A percentile compares a stretch with the other conserved stretches of the same genome.
Evolutionary conservation across 2,113 vertebrate genomes (phyloP).

Genomic region (Saguinus imperator): DNA sequence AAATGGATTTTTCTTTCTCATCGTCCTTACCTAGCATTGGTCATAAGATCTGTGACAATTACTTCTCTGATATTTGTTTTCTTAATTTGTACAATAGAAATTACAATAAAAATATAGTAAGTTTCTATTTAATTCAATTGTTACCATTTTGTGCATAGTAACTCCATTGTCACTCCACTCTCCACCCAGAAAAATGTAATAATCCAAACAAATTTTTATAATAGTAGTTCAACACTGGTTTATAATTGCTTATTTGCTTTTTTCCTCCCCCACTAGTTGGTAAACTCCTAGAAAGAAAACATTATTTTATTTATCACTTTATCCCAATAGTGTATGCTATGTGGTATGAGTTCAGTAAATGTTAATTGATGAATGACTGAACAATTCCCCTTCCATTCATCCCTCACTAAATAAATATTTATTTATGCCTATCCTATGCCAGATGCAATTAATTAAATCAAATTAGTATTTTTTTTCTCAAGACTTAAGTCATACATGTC

Average conservation of each 20-base stretch:
- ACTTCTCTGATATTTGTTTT: neutral
- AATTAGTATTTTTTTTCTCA: neutral
- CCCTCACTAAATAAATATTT: neutral
- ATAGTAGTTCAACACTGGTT: neutral
- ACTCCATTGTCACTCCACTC: neutral
- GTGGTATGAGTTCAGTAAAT: neutral
- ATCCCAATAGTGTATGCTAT: neutral
- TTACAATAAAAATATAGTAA: neutral
- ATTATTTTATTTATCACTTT: neutral
- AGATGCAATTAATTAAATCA: neutral
- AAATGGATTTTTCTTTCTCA: neutral
- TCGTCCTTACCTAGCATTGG: neutral
- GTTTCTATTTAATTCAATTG: neutral
- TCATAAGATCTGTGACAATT: neutral
- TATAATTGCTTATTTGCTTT: neutral
- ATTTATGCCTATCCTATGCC: neutral
- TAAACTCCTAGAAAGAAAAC: neutral
- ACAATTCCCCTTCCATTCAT: neutral
- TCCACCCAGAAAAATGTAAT: neutral
- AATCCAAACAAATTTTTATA: neutral
- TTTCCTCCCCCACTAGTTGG: neutral
- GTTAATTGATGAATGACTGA: neutral
- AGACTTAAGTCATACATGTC: neutral
- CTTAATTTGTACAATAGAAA: neutral
- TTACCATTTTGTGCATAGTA: neutral